Evolutionary conservation across 2,888 invertebrate species (phyloP).

Genomic region (Vanessa cardui): DNA sequence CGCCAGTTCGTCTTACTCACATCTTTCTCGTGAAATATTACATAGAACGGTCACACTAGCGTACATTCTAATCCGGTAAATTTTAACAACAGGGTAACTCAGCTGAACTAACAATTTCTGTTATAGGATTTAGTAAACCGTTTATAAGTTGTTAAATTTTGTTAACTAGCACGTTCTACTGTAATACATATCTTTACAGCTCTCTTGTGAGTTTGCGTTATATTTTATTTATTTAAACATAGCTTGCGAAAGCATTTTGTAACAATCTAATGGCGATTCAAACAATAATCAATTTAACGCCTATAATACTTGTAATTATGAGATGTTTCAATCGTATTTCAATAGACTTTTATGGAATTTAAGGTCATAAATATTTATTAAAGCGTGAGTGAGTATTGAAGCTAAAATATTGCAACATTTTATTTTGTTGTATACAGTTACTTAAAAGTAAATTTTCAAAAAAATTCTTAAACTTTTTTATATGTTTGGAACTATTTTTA

Average conservation of each 20-base stretch:
- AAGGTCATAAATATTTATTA: neutral
- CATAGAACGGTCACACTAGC: conserved; percentile 14
- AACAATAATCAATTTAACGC: conserved; percentile 36
- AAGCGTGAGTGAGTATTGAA: neutral
- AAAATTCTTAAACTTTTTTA: too few relatives aligned
- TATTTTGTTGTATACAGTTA: neutral
- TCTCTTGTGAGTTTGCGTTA: conserved; percentile 26
- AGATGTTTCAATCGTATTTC: conserved; percentile 28
- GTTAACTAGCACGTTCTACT: conserved; percentile 23
- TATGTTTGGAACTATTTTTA: too few relatives aligned
- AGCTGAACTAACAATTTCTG: conserved; percentile 18
- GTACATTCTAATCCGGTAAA: conserved; percentile 21
- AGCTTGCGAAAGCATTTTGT: conserved; percentile 33
- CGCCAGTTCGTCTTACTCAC: conserved; percentile 49
- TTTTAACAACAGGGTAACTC: conserved; percentile 2
- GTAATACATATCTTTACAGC: conserved; percentile 25
- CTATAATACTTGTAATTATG: conserved; percentile 22
- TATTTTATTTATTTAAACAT: conserved; percentile 29
- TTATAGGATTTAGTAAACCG: conserved; percentile 20
- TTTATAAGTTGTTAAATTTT: conserved; percentile 29
- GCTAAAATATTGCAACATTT: neutral
- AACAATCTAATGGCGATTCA: conserved; percentile 29
- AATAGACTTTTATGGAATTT: conserved; percentile 16
- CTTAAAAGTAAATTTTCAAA: too few relatives aligned
- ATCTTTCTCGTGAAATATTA: conserved; percentile 30